Conservation (phyloP, 2,888 invertebrate genomes). For the Notodromas monacha region DNA sequence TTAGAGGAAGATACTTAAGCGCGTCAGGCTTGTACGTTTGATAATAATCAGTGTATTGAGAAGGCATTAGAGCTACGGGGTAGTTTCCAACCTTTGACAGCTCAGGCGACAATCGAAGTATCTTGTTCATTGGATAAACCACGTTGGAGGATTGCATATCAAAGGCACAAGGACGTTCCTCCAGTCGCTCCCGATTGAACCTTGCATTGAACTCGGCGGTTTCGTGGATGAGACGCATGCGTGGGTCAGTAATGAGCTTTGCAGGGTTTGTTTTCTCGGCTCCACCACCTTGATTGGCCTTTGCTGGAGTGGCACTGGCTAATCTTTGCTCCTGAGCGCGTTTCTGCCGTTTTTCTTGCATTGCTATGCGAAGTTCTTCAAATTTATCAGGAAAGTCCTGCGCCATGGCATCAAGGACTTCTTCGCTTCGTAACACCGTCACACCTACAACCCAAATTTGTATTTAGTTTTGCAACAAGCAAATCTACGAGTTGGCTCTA, state of each 20-base stretch:
- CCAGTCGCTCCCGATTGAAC: conserved; percentile 35
- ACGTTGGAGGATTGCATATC: conserved; percentile 71
- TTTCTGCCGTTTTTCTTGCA: conserved; percentile 30
- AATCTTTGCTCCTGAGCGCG: conserved; percentile 23
- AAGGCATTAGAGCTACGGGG: conserved; percentile 72
- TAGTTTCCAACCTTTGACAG: conserved; percentile 26
- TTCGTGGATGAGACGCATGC: conserved; percentile 48
- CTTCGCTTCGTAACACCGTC: conserved; percentile 63
- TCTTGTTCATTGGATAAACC: conserved; percentile 27
- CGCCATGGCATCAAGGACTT: conserved; percentile 77
- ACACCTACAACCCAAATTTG: too few relatives aligned
- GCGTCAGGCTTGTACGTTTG: conserved; percentile 45
- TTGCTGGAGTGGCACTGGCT: conserved; percentile 16
- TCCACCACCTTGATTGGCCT: conserved; percentile 10
- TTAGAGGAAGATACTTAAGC: conserved; percentile 64
- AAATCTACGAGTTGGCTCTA: too few relatives aligned
- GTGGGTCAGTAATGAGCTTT: conserved; percentile 25
- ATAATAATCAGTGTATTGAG: conserved; percentile 74
- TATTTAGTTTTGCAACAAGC: too few relatives aligned
- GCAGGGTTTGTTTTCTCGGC: conserved; percentile 8
- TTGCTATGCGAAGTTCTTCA: conserved; percentile 47
- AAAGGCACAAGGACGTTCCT: conserved; percentile 44
- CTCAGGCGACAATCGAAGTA: conserved; percentile 6
- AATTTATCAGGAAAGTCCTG: conserved; percentile 81
- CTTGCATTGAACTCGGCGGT: conserved; percentile 60